Conservation (phyloP, 2,888 invertebrate species). For the Apomyelois bistriatella region DNA sequence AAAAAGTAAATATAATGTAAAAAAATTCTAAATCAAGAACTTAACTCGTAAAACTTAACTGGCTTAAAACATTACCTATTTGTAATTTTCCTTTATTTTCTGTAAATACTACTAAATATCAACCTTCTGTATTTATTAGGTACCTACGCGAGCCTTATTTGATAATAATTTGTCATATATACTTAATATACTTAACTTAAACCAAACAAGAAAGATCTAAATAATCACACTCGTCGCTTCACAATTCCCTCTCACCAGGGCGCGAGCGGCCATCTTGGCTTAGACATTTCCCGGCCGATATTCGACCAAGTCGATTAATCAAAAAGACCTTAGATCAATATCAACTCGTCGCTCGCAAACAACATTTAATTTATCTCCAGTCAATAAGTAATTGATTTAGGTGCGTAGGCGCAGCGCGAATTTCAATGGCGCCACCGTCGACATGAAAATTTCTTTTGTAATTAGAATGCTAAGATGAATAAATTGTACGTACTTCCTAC, state of each 20-base stretch:
- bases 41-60: no score
- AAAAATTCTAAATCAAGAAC: no score
- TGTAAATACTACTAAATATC: no score
- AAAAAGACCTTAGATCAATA: slow-evolving; percentile 64
- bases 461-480: slow-evolving; percentile 9
- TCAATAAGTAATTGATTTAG: slow-evolving; percentile 66
- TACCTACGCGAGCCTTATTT: no score
- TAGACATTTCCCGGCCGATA: slow-evolving; percentile 54
- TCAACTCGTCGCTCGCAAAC: slow-evolving; percentile 65
- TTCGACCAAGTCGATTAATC: slow-evolving; percentile 70
- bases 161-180: background rate
- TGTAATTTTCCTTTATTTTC: no score
- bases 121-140: no score
- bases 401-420: slow-evolving; percentile 70
- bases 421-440: slow-evolving; percentile 64
- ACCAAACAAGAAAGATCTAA: slow-evolving; percentile 16
- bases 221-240: slow-evolving; percentile 36
- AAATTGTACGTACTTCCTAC: background rate
- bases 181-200: background rate
- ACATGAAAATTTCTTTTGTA: slow-evolving; percentile 16
- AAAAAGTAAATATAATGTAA: no score
- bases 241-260: slow-evolving; percentile 53
- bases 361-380: slow-evolving; percentile 72
- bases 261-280: slow-evolving; percentile 71
- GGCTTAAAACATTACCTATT: no score